phyloP scores from a whole-genome alignment of 2,888 invertebrate genomes.

The Aelia acuminata region DNA sequence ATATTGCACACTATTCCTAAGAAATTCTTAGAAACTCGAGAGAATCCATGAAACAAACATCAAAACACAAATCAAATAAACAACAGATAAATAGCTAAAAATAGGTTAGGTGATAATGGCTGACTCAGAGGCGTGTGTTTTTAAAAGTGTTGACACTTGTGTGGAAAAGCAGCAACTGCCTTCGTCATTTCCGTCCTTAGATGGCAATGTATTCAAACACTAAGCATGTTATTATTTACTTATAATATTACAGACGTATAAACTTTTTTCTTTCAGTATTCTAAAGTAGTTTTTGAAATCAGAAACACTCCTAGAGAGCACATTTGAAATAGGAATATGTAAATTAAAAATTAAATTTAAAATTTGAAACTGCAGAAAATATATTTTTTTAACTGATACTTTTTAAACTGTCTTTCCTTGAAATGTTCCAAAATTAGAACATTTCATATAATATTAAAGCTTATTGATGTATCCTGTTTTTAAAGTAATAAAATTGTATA shows the following conservation, averaged over 20 bases:
- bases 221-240: not conserved
- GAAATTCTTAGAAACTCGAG: not conserved
- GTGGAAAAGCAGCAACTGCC: not conserved
- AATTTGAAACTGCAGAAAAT: too few species aligned
- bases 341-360: too few species aligned
- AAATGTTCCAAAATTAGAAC: too few species aligned
- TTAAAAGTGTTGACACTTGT: constrained; percentile 31
- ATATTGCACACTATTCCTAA: not conserved
- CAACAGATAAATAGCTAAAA: constrained; percentile 35
- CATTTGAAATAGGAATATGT: too few species aligned
- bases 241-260: not conserved
- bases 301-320: too few species aligned
- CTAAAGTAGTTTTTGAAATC: too few species aligned
- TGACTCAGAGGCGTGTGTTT: constrained; percentile 13
- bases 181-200: constrained; percentile 18
- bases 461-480: too few species aligned
- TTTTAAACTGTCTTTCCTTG: too few species aligned
- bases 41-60: constrained; percentile 33
- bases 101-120: constrained; percentile 33
- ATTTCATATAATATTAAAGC: too few species aligned
- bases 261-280: not conserved
- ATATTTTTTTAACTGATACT: too few species aligned
- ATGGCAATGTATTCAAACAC: not conserved
- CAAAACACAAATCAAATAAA: constrained; percentile 38
- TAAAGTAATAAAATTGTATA: too few species aligned